These are phyloP conservation scores for Thecophora atra DNA, from an alignment of 2,888 invertebrate genomes.

Conservation along the genomic window DNA sequence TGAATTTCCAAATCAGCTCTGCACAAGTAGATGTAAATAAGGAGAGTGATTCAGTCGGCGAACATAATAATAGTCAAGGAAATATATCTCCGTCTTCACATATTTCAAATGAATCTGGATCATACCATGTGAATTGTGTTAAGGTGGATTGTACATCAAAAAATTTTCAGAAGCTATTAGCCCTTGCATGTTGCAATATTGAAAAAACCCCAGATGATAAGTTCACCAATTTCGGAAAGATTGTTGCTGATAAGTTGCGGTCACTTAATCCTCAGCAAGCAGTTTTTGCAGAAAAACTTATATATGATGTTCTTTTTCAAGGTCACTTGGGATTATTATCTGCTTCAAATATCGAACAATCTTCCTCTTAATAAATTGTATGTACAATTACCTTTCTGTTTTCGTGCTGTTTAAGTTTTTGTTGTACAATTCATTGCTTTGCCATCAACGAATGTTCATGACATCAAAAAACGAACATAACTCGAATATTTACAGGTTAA, in stretches of 20 bases:
- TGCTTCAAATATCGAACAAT: slow-evolving; percentile 54
- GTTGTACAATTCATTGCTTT: too few species aligned
- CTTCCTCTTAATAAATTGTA: slow-evolving; percentile 50
- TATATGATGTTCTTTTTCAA: slow-evolving; percentile 63
- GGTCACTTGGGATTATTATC: slow-evolving; percentile 64
- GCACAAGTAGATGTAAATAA: slow-evolving; percentile 29
- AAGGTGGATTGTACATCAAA: slow-evolving; percentile 59
- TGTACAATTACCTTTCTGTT: too few species aligned
- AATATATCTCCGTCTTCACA: slow-evolving; percentile 56
- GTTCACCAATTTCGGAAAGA: slow-evolving; percentile 61
- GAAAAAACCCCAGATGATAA: slow-evolving; percentile 59
- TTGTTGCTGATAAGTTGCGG: slow-evolving; percentile 63
- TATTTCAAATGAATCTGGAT: slow-evolving; percentile 54
- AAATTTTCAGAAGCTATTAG: slow-evolving; percentile 61
- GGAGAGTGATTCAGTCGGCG: slow-evolving; percentile 21
- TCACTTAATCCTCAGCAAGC: slow-evolving; percentile 62
- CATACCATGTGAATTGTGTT: slow-evolving; percentile 52
- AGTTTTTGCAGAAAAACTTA: slow-evolving; percentile 63
- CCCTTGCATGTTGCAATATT: slow-evolving; percentile 60
- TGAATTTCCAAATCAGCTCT: slow-evolving; percentile 28
- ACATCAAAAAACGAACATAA: too few species aligned
- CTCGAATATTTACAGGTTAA: too few species aligned
- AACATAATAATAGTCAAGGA: slow-evolving; percentile 49
- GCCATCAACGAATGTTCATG: too few species aligned
- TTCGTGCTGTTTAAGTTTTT: too few species aligned